phyloP scores from a whole-genome alignment of 2,888 invertebrate genomes.

The Meteorus colon region DNA sequence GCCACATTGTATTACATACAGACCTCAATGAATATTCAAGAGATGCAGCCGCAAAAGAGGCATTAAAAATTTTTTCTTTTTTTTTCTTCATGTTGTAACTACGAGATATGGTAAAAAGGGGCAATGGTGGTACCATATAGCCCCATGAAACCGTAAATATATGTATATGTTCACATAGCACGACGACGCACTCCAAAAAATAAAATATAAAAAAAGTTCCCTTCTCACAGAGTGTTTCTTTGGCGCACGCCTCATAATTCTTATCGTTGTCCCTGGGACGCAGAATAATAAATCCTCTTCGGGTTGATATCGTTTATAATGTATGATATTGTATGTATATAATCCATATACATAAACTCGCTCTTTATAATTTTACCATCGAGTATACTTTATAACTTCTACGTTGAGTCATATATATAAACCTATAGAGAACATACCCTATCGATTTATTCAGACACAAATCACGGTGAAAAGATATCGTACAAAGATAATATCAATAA shows the following conservation, averaged over 20 bases:
- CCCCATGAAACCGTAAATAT: background rate
- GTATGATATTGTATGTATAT: slow-evolving; percentile 15
- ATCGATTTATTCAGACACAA: slow-evolving; percentile 40
- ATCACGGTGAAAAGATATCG: slow-evolving; percentile 33
- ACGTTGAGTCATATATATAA: slow-evolving; percentile 26
- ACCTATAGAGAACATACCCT: background rate
- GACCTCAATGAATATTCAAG: slow-evolving; percentile 37
- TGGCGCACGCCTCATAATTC: slow-evolving; percentile 27
- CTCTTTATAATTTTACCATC: slow-evolving; percentile 10
- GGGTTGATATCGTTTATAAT: slow-evolving; percentile 9
- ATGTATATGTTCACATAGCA: background rate
- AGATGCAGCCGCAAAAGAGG: background rate
- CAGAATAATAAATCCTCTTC: slow-evolving; percentile 42
- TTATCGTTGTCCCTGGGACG: slow-evolving; percentile 29
- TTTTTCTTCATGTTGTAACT: background rate
- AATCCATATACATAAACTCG: slow-evolving; percentile 5
- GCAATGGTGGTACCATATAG: background rate
- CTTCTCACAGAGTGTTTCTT: slow-evolving; percentile 12
- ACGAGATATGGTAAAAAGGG: background rate
- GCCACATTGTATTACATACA: slow-evolving; percentile 1
- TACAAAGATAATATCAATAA: slow-evolving; percentile 20
- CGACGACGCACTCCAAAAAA: slow-evolving; percentile 7
- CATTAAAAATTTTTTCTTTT: background rate
- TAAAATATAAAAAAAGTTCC: background rate
- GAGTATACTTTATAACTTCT: slow-evolving; percentile 17